A percentile compares a stretch with the other conserved stretches of the same genome.
Evolutionary conservation across 2,797 vertebrate genomes (phyloP).

Genomic region (Furcifer pardalis): DNA sequence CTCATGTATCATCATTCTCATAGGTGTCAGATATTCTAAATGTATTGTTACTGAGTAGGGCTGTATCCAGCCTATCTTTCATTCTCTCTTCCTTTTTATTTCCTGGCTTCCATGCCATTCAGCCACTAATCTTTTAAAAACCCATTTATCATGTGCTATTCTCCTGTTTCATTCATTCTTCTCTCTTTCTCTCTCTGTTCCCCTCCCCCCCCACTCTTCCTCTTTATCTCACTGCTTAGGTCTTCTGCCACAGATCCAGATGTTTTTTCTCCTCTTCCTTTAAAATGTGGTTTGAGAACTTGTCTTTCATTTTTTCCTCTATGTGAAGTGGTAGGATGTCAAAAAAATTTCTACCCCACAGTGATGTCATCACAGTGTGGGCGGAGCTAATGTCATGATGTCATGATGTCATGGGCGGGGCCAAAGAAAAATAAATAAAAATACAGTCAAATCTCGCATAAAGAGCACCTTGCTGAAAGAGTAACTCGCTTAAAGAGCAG

Average conservation of each 20-base stretch:
- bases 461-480: no score
- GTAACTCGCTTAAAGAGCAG: no score
- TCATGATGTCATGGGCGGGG: no score
- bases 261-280: background rate
- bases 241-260: background rate
- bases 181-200: no score
- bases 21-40: slow-evolving; percentile 19
- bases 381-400: no score
- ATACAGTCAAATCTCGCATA: no score
- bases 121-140: slow-evolving; percentile 14
- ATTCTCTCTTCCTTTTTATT: slow-evolving; percentile 1
- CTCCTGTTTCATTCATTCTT: background rate
- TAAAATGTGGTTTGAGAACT: background rate
- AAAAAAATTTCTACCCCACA: no score
- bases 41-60: slow-evolving; percentile 16
- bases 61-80: slow-evolving; percentile 4
- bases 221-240: background rate
- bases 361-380: no score
- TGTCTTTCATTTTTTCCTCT: background rate
- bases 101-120: slow-evolving; percentile 4
- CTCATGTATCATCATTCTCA: slow-evolving; percentile 35
- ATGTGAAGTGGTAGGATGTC: no score
- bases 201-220: background rate
- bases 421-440: no score
- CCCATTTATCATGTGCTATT: slow-evolving; percentile 5